Evolutionary conservation across 2,113 vertebrate species (phyloP).

Genomic region (Nibea albiflora): DNA sequence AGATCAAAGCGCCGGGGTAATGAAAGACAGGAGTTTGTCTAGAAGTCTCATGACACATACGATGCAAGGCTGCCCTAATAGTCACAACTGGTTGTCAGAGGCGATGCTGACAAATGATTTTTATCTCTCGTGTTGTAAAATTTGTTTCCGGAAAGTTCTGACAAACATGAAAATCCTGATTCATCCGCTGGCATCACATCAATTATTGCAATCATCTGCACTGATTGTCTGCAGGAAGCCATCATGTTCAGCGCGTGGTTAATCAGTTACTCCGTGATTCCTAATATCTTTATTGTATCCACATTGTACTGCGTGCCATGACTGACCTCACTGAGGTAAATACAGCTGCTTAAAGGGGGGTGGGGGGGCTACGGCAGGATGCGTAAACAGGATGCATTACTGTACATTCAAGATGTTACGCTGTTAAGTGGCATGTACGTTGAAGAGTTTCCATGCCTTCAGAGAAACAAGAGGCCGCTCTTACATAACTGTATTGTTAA

Average conservation of each 20-base stretch:
- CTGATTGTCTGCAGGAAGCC: neutral
- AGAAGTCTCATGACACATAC: conserved; percentile 18
- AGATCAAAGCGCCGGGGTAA: conserved; percentile 43
- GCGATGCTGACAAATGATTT: conserved; percentile 24
- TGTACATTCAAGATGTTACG: conserved; percentile 25
- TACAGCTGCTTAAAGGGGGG: conserved; percentile 49
- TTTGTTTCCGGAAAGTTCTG: neutral
- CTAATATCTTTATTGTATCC: neutral
- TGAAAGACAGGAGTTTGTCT: conserved; percentile 44
- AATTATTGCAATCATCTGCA: neutral
- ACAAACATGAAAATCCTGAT: neutral
- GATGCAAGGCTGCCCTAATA: neutral
- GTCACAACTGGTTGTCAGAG: conserved; percentile 1
- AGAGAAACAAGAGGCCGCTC: neutral
- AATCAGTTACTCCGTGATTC: neutral
- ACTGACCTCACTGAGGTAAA: conserved; percentile 31
- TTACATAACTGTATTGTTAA: conserved; percentile 8
- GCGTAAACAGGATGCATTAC: conserved; percentile 60
- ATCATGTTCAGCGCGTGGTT: neutral
- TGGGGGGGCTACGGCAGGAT: neutral
- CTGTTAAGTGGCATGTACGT: conserved; percentile 19
- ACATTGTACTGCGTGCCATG: neutral
- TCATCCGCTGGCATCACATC: neutral
- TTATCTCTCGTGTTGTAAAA: neutral
- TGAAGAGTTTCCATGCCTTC: conserved; percentile 33